Evolutionary conservation across 2,888 invertebrate species (phyloP).

Genomic region (Sarcophaga caerulescens): DNA sequence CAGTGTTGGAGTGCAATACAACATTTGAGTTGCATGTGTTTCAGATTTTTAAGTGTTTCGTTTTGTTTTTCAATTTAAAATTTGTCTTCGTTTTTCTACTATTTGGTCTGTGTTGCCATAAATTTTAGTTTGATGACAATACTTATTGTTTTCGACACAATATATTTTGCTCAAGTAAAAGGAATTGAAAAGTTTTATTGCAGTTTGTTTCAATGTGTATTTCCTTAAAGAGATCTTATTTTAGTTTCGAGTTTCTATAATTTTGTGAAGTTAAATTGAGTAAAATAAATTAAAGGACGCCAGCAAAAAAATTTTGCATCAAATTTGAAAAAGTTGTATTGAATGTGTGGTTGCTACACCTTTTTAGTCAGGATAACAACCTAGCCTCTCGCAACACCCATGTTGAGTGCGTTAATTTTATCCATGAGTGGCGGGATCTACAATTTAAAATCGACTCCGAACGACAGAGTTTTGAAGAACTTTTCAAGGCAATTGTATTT

Average conservation of each 20-base stretch:
- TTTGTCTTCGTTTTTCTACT: constrained; percentile 16
- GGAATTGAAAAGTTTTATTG: constrained; percentile 15
- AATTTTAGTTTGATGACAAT: constrained; percentile 34
- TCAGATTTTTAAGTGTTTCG: neutral
- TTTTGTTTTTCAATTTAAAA: constrained; percentile 4
- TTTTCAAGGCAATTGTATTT: no score
- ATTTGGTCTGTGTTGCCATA: constrained; percentile 35
- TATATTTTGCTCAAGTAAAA: neutral
- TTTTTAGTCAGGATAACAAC: no score
- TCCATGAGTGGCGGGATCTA: no score
- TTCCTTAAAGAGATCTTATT: neutral
- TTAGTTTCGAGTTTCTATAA: constrained; percentile 4
- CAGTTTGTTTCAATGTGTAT: neutral
- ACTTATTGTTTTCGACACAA: constrained; percentile 6
- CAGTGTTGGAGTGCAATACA: constrained; percentile 22
- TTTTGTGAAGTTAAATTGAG: neutral
- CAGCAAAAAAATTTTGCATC: no score
- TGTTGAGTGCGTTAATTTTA: no score
- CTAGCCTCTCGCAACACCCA: no score
- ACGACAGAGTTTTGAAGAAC: no score
- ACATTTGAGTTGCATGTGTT: constrained; percentile 22
- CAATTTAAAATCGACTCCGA: no score
- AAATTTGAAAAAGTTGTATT: no score
- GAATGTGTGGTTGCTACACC: no score
- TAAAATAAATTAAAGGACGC: no score